Evolutionary conservation across 2,797 vertebrate species (phyloP).

Genomic region (Notolepis coatsorum): DNA sequence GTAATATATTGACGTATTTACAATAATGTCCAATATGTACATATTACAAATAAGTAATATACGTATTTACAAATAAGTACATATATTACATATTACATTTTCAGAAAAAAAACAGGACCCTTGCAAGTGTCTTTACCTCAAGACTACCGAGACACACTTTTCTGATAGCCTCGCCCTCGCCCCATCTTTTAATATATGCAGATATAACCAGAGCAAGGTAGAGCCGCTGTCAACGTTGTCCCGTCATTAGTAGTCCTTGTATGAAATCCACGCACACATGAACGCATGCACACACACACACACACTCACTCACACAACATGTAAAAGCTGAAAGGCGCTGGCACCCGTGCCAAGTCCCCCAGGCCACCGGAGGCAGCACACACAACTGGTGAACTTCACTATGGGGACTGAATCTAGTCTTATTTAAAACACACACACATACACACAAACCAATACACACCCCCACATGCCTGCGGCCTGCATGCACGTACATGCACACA

Average conservation of each 20-base stretch:
- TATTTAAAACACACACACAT: slow-evolving; percentile 10
- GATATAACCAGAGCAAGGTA: slow-evolving; percentile 21
- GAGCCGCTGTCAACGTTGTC: slow-evolving; percentile 28
- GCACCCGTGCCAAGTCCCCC: slow-evolving; percentile 57
- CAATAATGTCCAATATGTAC: no score
- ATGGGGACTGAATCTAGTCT: slow-evolving; percentile 46
- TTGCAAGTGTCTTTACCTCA: no score
- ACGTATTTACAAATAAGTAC: no score
- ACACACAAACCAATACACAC: not conserved
- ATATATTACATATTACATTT: no score
- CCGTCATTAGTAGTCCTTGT: slow-evolving; percentile 24
- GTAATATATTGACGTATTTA: no score
- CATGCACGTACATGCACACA: slow-evolving; percentile 3
- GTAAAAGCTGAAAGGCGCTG: slow-evolving; percentile 60
- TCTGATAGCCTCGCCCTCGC: no score
- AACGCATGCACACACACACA: slow-evolving; percentile 56
- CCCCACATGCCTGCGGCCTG: not conserved
- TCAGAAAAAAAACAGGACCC: no score
- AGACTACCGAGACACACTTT: no score
- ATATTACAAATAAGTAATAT: no score
- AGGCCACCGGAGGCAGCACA: slow-evolving; percentile 61
- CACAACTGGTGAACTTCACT: slow-evolving; percentile 49
- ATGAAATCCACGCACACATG: slow-evolving; percentile 33
- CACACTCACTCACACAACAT: slow-evolving; percentile 54
- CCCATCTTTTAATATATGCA: slow-evolving; percentile 1